Conservation (phyloP, 1,140 invertebrate genomes). For the Chionoecetes opilio region DNA sequence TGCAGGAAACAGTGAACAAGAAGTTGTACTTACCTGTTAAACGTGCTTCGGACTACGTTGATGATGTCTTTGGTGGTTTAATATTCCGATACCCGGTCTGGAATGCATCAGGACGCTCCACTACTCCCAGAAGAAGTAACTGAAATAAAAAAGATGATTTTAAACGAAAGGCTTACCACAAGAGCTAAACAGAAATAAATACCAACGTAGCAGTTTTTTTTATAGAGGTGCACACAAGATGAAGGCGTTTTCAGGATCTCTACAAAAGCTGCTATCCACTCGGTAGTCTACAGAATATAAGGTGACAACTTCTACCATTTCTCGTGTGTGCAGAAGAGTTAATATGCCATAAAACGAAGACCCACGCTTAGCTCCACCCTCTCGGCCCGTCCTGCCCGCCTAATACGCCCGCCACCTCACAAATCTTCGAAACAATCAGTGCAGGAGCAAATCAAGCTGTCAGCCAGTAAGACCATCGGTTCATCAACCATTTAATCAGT, state of each 20-base stretch:
- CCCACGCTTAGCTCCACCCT: neutral
- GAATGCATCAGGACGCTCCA: neutral
- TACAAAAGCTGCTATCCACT: neutral
- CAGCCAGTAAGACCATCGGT: neutral
- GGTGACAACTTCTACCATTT: neutral
- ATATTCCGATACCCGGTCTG: neutral
- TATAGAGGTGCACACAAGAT: neutral
- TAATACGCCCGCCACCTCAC: neutral
- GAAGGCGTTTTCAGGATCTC: neutral
- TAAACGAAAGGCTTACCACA: neutral
- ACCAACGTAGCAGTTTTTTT: too few species aligned
- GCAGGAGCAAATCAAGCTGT: slow-evolving; percentile 17
- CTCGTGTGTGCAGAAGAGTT: neutral
- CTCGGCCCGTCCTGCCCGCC: neutral
- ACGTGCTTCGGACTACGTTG: neutral
- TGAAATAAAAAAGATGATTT: neutral
- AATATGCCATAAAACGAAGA: slow-evolving; percentile 19
- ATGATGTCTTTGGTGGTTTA: too few species aligned
- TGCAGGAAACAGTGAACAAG: neutral
- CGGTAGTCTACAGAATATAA: neutral
- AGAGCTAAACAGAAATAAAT: too few species aligned
- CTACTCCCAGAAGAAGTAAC: neutral
- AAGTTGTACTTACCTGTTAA: neutral
- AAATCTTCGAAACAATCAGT: slow-evolving; percentile 9
- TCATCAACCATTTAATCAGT: slow-evolving; percentile 1